Evolutionary conservation across 2,797 vertebrate genomes (phyloP).

Genomic region (Enteromius radiatus): DNA sequence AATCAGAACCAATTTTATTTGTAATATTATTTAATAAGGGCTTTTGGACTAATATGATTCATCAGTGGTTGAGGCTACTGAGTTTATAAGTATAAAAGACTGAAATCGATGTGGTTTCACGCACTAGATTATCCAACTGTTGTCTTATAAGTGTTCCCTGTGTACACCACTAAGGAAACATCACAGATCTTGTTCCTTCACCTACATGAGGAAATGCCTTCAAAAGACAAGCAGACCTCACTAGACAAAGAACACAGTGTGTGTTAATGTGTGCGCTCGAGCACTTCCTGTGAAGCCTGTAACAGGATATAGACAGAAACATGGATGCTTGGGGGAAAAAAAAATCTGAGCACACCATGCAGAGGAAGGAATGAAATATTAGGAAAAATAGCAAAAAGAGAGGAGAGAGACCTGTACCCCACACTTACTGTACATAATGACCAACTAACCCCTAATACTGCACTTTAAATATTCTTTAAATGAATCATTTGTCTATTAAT

Average conservation of each 20-base stretch:
- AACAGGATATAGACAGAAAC: constrained; percentile 48
- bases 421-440: constrained; percentile 16
- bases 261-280: constrained; percentile 6
- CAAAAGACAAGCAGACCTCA: constrained; percentile 39
- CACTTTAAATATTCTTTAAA: neutral
- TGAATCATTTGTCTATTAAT: neutral
- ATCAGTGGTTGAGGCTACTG: neutral
- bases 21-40: neutral
- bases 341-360: constrained; percentile 25
- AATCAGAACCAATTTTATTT: neutral
- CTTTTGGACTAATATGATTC: constrained; percentile 33
- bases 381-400: constrained; percentile 22
- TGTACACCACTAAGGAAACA: constrained; percentile 74
- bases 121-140: constrained; percentile 71
- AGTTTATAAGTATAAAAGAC: constrained; percentile 5
- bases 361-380: constrained; percentile 36
- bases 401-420: constrained; percentile 4
- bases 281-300: constrained; percentile 41
- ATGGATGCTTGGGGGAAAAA: constrained; percentile 9
- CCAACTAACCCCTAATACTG: neutral
- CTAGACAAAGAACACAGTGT: constrained; percentile 62
- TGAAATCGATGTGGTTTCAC: constrained; percentile 28
- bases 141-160: constrained; percentile 70
- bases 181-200: constrained; percentile 75
- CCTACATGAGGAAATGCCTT: constrained; percentile 55